Conservation (phyloP, 2,113 vertebrate genomes). For the Brienomyrus longianalis region DNA sequence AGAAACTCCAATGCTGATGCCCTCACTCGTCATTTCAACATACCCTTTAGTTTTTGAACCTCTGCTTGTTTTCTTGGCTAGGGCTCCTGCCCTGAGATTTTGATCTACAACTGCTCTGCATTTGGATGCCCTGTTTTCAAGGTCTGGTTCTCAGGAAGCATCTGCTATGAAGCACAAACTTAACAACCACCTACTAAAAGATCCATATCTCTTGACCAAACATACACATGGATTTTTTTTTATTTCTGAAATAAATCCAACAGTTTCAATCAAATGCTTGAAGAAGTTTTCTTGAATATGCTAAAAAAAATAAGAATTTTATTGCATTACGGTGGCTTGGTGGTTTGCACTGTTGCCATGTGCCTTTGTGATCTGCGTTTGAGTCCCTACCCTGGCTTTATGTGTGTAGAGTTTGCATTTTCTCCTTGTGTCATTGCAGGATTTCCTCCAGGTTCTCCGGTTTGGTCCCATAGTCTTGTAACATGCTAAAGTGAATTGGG, state of each 20-base stretch:
- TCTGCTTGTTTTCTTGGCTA: not conserved
- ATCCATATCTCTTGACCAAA: not conserved
- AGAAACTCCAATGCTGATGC: not conserved
- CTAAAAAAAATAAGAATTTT: not conserved
- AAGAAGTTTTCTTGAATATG: not conserved
- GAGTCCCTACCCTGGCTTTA: not conserved
- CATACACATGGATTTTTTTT: not conserved
- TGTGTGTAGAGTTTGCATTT: not conserved
- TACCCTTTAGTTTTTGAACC: not conserved
- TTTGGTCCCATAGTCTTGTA: not conserved
- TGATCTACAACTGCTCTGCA: not conserved
- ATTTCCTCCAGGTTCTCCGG: not conserved
- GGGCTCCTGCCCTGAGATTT: not conserved
- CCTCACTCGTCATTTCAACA: not conserved
- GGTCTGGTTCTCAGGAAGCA: not conserved
- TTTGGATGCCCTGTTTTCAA: not conserved
- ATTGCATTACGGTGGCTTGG: not conserved
- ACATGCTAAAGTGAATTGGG: not conserved
- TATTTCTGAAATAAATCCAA: not conserved
- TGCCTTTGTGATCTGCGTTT: not conserved
- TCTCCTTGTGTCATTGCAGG: not conserved
- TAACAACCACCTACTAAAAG: not conserved
- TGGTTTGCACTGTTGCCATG: not conserved
- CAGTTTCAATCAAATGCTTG: not conserved
- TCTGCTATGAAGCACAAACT: not conserved